Percentiles rank a stretch among this genome's conserved stretches.
Conservation (phyloP, 2,113 vertebrate species). For the Rhodinocichla rosea region DNA sequence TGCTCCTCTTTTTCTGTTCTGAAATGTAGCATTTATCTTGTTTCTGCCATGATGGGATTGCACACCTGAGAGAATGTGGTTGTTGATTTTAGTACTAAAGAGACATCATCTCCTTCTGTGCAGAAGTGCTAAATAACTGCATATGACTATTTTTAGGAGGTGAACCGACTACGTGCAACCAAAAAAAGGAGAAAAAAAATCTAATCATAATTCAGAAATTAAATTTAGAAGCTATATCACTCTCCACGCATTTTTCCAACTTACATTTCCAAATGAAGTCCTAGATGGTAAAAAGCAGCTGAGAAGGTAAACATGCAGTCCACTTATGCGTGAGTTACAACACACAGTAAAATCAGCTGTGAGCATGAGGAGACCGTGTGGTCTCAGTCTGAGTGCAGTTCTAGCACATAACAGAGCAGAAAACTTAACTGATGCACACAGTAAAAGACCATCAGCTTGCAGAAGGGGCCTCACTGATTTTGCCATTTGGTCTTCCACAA, state of each 20-base stretch:
- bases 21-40: not conserved
- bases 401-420: not conserved
- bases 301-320: not conserved
- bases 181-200: not conserved
- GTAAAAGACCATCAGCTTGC: not conserved
- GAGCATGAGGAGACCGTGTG: fast-evolving
- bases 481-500: not conserved
- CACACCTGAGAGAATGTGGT: not conserved
- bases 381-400: not conserved
- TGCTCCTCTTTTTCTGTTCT: not conserved
- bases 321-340: not conserved
- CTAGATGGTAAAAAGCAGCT: not conserved
- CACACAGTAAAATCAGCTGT: not conserved
- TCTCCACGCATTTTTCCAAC: not conserved
- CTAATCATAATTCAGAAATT: not conserved
- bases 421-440: not conserved
- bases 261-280: not conserved
- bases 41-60: not conserved
- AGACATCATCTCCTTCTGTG: not conserved
- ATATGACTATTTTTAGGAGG: not conserved
- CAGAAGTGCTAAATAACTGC: not conserved
- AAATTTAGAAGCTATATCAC: not conserved
- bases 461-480: not conserved
- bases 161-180: not conserved
- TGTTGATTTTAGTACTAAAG: not conserved